These are phyloP conservation scores for Rhyacophila brunnea DNA, from an alignment of 1,140 invertebrate species.

Conservation along the genomic window DNA sequence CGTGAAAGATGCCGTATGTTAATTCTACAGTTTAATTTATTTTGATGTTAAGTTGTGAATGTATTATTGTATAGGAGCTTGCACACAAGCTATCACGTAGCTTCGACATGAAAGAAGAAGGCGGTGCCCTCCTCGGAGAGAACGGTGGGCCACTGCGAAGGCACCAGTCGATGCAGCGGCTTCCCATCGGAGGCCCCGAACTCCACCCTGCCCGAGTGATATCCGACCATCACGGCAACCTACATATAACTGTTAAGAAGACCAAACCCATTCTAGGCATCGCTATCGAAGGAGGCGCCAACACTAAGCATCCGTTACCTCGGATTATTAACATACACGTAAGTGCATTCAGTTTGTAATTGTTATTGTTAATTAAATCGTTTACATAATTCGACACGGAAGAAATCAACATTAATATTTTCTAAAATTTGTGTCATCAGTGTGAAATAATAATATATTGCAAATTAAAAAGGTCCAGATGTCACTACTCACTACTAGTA, in stretches of 20 bases:
- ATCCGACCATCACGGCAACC: conserved; percentile 80
- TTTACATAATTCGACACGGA: too few species aligned
- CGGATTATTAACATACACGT: conserved; percentile 97
- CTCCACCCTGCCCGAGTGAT: conserved; percentile 68
- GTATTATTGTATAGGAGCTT: conserved; percentile 61
- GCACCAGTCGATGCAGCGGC: conserved; percentile 68
- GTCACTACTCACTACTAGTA: too few species aligned
- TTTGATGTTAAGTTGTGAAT: too few species aligned
- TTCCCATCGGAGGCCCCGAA: conserved; percentile 60
- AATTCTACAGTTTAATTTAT: too few species aligned
- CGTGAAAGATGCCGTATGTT: too few species aligned
- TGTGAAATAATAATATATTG: too few species aligned
- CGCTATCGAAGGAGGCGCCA: conserved; percentile 94
- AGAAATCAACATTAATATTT: too few species aligned
- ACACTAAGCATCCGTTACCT: conserved; percentile 90
- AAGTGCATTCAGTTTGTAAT: too few species aligned
- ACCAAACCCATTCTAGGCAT: conserved; percentile 92
- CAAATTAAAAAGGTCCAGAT: too few species aligned
- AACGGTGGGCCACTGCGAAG: conserved; percentile 57
- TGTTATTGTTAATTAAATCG: too few species aligned
- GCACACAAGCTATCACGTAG: conserved; percentile 79
- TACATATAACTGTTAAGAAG: conserved; percentile 84
- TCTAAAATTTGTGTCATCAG: too few species aligned
- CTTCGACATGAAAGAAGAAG: conserved; percentile 84
- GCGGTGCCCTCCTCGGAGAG: conserved; percentile 68